Conservation (phyloP, 30 jellyfish, hydroid and myxozoan genomes). For the Hydractinia echinata region DNA sequence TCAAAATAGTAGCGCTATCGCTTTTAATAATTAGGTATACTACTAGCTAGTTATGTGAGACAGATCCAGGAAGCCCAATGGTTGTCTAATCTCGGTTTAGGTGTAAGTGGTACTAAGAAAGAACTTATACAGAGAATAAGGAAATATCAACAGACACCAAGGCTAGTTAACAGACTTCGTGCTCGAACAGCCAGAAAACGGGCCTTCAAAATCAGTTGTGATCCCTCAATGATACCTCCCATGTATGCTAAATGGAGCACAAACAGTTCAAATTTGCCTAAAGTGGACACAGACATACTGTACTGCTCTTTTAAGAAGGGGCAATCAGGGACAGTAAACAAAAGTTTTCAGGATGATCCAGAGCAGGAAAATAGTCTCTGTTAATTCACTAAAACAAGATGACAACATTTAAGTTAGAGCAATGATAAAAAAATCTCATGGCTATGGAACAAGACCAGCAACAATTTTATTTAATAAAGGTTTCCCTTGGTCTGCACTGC, state of each 20-base stretch:
- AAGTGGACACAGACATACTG: neutral
- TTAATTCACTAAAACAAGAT: too few species aligned
- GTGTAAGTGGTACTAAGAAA: neutral
- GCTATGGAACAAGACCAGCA: too few species aligned
- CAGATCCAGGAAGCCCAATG: neutral
- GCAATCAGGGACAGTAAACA: slow-evolving; percentile 1
- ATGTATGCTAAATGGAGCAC: neutral
- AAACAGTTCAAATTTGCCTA: neutral
- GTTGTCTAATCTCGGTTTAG: neutral
- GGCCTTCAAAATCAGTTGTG: neutral
- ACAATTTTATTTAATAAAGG: too few species aligned
- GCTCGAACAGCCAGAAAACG: neutral
- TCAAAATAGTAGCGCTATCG: too few species aligned
- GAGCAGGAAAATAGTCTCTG: neutral
- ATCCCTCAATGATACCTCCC: neutral
- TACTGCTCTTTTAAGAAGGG: neutral
- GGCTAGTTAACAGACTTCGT: neutral
- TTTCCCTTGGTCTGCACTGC: too few species aligned
- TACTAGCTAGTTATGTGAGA: too few species aligned
- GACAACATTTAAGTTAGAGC: too few species aligned
- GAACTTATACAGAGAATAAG: neutral
- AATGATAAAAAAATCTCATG: too few species aligned
- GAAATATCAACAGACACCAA: neutral
- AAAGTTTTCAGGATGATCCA: neutral
- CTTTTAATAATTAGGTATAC: too few species aligned